Evolutionary conservation across 1,140 invertebrate species (phyloP).

Genomic region (Drosophila bocki): DNA sequence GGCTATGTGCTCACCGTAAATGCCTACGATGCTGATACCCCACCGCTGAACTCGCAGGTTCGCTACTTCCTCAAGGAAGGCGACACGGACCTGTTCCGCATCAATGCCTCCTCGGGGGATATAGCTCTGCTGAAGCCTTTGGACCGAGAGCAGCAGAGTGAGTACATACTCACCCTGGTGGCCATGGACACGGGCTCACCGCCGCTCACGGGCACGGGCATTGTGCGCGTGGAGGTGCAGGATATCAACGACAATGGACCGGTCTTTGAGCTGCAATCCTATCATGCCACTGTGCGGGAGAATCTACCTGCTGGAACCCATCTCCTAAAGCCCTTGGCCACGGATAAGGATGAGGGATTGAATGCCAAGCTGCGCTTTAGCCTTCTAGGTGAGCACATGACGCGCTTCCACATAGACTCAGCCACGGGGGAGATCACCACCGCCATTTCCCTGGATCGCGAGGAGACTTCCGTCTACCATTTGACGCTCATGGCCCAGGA

Average conservation of each 20-base stretch:
- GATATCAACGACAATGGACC: conserved; percentile 98
- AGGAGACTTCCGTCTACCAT: conserved; percentile 91
- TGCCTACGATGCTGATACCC: conserved; percentile 95
- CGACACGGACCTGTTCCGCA: conserved; percentile 93
- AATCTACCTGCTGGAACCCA: conserved; percentile 90
- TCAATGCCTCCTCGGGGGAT: conserved; percentile 95
- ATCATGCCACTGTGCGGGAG: conserved; percentile 91
- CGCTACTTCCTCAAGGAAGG: conserved; percentile 97
- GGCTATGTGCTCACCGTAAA: conserved; percentile 92
- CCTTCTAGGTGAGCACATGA: conserved; percentile 91
- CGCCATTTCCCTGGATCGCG: conserved; percentile 90
- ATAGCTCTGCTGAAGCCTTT: conserved; percentile 92
- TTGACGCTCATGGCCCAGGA: conserved; percentile 94
- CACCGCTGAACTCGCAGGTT: conserved; percentile 94
- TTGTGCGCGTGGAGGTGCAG: conserved; percentile 94
- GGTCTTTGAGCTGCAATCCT: conserved; percentile 92
- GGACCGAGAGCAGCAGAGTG: conserved; percentile 92
- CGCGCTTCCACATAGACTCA: conserved; percentile 91
- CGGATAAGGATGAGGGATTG: conserved; percentile 92
- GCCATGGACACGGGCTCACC: conserved; percentile 97
- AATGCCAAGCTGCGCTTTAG: conserved; percentile 94
- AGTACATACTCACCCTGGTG: conserved; percentile 93
- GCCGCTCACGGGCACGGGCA: conserved; percentile 94
- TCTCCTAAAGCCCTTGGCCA: conserved; percentile 90
- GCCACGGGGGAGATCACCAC: conserved; percentile 92